phyloP scores from a whole-genome alignment of 2,888 invertebrate species.

The Hipparchia sbordonii region DNA sequence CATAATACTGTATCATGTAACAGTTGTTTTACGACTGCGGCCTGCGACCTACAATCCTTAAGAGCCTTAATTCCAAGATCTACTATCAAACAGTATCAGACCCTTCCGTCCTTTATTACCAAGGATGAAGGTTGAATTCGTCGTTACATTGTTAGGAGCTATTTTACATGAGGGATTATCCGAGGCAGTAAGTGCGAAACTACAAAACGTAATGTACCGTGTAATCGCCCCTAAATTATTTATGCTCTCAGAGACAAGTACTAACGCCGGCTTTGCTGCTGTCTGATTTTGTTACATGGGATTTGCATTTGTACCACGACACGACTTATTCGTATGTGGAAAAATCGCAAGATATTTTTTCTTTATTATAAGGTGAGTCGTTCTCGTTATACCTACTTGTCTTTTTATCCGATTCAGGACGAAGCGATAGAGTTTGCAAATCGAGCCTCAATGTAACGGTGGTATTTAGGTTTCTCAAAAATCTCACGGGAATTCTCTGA shows the following conservation, averaged over 20 bases:
- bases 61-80: constrained; percentile 10
- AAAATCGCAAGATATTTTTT: not conserved
- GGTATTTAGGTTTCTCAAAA: too few species aligned
- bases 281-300: not conserved
- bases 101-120: not conserved
- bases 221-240: constrained; percentile 4
- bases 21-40: not conserved
- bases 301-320: not conserved
- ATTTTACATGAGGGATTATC: constrained; percentile 9
- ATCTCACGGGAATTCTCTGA: too few species aligned
- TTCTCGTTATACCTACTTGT: too few species aligned
- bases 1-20: not conserved
- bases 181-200: constrained; percentile 3
- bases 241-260: not conserved
- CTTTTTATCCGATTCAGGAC: too few species aligned
- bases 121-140: not conserved
- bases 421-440: too few species aligned
- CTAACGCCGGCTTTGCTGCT: not conserved
- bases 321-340: too few species aligned
- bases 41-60: not conserved
- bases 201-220: constrained; percentile 6
- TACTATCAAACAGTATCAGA: not conserved
- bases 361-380: too few species aligned
- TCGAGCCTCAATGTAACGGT: too few species aligned
- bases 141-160: not conserved